Conservation (phyloP, 2,113 vertebrate species). For the Catagonus wagneri region DNA sequence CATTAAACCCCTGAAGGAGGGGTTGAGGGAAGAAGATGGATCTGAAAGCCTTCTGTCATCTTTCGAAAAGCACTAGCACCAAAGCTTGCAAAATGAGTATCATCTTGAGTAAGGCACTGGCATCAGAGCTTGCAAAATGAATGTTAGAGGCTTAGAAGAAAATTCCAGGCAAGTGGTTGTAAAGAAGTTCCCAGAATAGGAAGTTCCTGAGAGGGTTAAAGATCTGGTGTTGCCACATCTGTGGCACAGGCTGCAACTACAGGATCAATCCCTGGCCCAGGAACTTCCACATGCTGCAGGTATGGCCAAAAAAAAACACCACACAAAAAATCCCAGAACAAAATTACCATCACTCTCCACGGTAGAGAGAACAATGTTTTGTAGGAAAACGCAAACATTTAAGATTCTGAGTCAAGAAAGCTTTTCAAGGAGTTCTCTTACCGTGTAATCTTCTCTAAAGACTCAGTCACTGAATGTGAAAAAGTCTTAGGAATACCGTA, state of each 20-base stretch:
- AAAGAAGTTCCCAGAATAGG: background rate
- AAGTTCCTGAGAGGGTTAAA: too few relatives aligned
- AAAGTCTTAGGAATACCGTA: background rate
- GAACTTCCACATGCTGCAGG: too few relatives aligned
- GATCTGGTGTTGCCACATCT: too few relatives aligned
- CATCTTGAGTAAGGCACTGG: background rate
- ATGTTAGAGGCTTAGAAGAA: background rate
- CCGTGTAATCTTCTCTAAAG: background rate
- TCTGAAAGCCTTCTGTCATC: background rate
- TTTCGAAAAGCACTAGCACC: background rate
- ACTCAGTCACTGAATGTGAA: background rate
- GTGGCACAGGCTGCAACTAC: too few relatives aligned
- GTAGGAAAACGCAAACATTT: background rate
- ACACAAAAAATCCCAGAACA: background rate
- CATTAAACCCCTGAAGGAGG: background rate
- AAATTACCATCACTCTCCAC: background rate
- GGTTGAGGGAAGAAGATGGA: background rate
- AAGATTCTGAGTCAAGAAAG: constrained; percentile 23
- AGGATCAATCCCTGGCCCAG: too few relatives aligned
- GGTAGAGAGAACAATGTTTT: background rate
- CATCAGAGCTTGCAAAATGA: background rate
- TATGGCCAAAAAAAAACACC: too few relatives aligned
- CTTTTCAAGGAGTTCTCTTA: background rate
- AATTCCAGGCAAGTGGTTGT: background rate
- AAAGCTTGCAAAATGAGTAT: background rate